Evolutionary conservation across 2,888 invertebrate genomes (phyloP).

Genomic region (Kuschelorhynchus macadamiae): DNA sequence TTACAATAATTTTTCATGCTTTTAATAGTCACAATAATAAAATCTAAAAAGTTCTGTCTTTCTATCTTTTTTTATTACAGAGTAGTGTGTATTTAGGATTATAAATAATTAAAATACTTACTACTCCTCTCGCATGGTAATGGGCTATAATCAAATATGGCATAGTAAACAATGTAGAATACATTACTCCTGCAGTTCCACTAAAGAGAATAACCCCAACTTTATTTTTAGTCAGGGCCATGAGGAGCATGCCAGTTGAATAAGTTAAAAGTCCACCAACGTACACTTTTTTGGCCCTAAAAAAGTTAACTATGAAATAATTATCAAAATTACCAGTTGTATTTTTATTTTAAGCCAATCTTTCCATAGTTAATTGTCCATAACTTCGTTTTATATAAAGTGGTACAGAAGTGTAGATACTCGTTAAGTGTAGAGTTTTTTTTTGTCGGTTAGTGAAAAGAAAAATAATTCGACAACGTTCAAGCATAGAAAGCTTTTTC

Average conservation of each 20-base stretch:
- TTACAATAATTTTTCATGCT: too few relatives aligned
- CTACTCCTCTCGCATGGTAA: slow-evolving; percentile 92
- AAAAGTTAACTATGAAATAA: slow-evolving; percentile 57
- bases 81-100: too few relatives aligned
- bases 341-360: too few relatives aligned
- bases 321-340: neutral
- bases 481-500: too few relatives aligned
- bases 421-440: too few relatives aligned
- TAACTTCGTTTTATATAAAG: too few relatives aligned
- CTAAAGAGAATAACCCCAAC: slow-evolving; percentile 89
- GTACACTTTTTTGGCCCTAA: slow-evolving; percentile 89
- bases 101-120: too few relatives aligned
- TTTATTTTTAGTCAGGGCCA: slow-evolving; percentile 84
- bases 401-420: too few relatives aligned
- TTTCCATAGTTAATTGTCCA: too few relatives aligned
- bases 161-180: slow-evolving; percentile 97
- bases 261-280: slow-evolving; percentile 91
- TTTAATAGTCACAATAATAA: neutral
- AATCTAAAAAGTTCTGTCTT: neutral
- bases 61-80: neutral
- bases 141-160: slow-evolving; percentile 94
- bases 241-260: slow-evolving; percentile 88
- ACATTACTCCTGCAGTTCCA: slow-evolving; percentile 96
- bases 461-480: too few relatives aligned
- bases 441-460: too few relatives aligned